phyloP scores from a whole-genome alignment of 2,797 vertebrate genomes.

The Percopsis omiscomaycus region DNA sequence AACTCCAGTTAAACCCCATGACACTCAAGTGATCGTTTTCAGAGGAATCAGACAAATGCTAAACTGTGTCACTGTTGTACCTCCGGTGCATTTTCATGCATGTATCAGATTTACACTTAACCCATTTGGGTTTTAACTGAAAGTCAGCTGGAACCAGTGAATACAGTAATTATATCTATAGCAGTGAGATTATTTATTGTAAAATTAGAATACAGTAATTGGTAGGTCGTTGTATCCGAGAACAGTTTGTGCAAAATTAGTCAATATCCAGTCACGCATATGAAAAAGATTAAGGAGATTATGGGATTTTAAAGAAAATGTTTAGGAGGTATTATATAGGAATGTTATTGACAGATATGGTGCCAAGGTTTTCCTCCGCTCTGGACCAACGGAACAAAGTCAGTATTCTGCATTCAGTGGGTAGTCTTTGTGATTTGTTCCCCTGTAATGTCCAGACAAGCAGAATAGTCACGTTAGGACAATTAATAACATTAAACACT shows the following conservation, averaged over 20 bases:
- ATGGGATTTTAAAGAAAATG: background rate
- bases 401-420: conserved; percentile 68
- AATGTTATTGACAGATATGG: background rate
- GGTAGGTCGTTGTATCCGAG: background rate
- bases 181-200: too few relatives aligned
- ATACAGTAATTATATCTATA: too few relatives aligned
- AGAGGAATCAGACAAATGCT: too few relatives aligned
- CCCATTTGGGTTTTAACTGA: too few relatives aligned
- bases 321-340: background rate
- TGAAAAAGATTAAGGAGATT: too few relatives aligned
- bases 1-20: too few relatives aligned
- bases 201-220: too few relatives aligned
- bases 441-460: conserved; percentile 52
- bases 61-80: too few relatives aligned
- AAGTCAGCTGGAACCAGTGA: too few relatives aligned
- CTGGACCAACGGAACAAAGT: conserved; percentile 9
- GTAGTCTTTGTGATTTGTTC: conserved; percentile 69
- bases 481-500: background rate
- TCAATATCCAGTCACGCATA: background rate
- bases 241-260: background rate
- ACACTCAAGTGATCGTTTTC: too few relatives aligned
- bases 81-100: too few relatives aligned
- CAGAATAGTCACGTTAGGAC: background rate
- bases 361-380: background rate
- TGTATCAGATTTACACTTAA: too few relatives aligned